phyloP scores from a whole-genome alignment of 64 coral and sea anemone genomes.

The Acropora tenuis region DNA sequence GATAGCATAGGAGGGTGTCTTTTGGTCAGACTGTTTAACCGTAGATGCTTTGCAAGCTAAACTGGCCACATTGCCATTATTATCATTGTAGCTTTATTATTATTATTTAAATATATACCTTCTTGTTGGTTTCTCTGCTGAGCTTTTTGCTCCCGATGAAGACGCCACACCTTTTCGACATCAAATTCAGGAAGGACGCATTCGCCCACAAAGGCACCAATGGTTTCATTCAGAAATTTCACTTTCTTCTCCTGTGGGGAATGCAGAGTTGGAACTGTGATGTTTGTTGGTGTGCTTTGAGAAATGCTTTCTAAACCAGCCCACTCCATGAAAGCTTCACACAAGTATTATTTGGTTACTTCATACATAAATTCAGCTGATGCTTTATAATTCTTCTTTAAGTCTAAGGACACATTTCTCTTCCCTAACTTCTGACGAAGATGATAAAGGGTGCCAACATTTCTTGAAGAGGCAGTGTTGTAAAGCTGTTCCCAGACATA shows the following conservation, averaged over 20 bases:
- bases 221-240: neutral
- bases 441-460: conserved; percentile 3
- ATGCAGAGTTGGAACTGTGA: neutral
- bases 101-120: neutral
- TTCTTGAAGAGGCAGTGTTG: neutral
- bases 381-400: conserved; percentile 38
- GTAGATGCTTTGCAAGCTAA: no score
- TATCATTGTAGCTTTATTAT: no score
- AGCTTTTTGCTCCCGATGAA: conserved; percentile 27
- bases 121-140: neutral
- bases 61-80: no score
- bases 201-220: conserved; percentile 63
- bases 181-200: conserved; percentile 66
- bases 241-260: neutral
- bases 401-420: neutral
- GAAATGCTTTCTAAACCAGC: neutral
- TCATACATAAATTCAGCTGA: conserved; percentile 1
- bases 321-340: conserved; percentile 13
- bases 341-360: conserved; percentile 22
- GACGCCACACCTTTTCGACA: conserved; percentile 34
- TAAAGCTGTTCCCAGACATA: neutral
- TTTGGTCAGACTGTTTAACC: no score
- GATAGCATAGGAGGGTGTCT: no score
- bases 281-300: neutral
- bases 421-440: neutral